phyloP scores from a whole-genome alignment of 2,113 vertebrate species.

The Seriola dumerili region DNA sequence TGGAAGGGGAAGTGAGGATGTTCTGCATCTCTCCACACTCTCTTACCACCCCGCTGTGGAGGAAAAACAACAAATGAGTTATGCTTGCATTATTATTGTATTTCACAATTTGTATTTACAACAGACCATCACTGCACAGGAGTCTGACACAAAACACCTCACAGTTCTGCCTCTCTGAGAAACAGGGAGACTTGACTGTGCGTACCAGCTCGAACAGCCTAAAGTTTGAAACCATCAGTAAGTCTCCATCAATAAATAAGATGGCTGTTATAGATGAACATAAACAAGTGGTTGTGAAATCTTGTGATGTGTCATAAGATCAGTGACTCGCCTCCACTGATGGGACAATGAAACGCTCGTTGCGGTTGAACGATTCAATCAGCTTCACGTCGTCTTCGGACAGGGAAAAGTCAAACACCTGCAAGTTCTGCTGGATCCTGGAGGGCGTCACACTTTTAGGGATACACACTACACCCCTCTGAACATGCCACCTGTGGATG shows the following conservation, averaged over 20 bases:
- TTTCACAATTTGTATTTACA: neutral
- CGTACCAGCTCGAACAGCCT: neutral
- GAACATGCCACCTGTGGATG: conserved; percentile 81
- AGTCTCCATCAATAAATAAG: neutral
- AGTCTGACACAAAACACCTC: neutral
- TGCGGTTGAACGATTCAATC: conserved; percentile 75
- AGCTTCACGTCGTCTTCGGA: conserved; percentile 78
- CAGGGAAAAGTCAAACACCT: conserved; percentile 83
- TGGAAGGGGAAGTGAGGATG: conserved; percentile 85
- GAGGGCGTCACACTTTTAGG: conserved; percentile 84
- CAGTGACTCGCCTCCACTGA: conserved; percentile 69
- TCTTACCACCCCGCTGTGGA: conserved; percentile 74
- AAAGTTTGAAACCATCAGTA: neutral
- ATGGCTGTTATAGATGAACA: neutral
- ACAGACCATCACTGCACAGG: neutral
- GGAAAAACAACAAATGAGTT: neutral
- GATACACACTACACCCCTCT: conserved; percentile 82
- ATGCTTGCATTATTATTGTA: too few relatives aligned
- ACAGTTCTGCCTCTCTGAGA: neutral
- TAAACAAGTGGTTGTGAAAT: neutral
- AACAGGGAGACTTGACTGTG: neutral
- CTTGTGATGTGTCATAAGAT: neutral
- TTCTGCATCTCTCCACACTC: conserved; percentile 80
- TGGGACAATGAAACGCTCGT: conserved; percentile 77
- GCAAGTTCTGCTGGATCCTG: conserved; percentile 84